A percentile compares a stretch with the other conserved stretches of the same genome.
These are phyloP conservation scores for Eleginops maclovinus DNA, from an alignment of 2,113 vertebrate species.

Conservation along the genomic window DNA sequence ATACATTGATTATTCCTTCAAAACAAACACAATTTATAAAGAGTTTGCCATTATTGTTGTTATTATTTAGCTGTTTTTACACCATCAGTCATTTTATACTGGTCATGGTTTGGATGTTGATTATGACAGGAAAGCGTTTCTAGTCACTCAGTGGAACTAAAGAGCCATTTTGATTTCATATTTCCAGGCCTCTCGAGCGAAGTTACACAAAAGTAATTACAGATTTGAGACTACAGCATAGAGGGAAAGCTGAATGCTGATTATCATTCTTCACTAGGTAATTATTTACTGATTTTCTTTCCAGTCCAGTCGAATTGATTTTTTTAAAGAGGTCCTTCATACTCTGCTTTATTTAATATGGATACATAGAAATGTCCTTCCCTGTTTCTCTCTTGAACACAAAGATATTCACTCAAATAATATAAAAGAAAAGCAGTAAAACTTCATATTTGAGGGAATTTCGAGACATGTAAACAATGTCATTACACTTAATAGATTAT, in stretches of 20 bases:
- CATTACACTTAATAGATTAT: too few relatives aligned
- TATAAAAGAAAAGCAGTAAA: too few relatives aligned
- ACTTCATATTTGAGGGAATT: too few relatives aligned
- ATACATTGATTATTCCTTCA: neutral
- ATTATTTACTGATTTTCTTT: slow-evolving; percentile 53
- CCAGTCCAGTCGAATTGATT: slow-evolving; percentile 19
- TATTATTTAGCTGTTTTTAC: neutral
- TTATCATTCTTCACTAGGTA: slow-evolving; percentile 41
- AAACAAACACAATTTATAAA: too few relatives aligned
- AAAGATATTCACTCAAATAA: too few relatives aligned
- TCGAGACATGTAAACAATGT: too few relatives aligned
- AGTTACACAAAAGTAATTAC: slow-evolving; percentile 57
- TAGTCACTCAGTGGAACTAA: slow-evolving; percentile 13
- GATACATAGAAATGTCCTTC: too few relatives aligned
- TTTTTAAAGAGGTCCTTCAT: neutral
- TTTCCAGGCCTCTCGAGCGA: slow-evolving; percentile 35
- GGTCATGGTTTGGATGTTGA: neutral
- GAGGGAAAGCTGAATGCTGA: slow-evolving; percentile 36
- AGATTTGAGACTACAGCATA: slow-evolving; percentile 15
- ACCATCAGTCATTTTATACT: neutral
- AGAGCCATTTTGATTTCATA: slow-evolving; percentile 24
- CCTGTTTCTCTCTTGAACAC: too few relatives aligned
- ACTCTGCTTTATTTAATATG: neutral
- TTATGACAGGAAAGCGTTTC: neutral
- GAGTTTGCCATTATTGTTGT: neutral